phyloP scores from a whole-genome alignment of 2,113 vertebrate species.

The Leptobrachium ailaonicum region DNA sequence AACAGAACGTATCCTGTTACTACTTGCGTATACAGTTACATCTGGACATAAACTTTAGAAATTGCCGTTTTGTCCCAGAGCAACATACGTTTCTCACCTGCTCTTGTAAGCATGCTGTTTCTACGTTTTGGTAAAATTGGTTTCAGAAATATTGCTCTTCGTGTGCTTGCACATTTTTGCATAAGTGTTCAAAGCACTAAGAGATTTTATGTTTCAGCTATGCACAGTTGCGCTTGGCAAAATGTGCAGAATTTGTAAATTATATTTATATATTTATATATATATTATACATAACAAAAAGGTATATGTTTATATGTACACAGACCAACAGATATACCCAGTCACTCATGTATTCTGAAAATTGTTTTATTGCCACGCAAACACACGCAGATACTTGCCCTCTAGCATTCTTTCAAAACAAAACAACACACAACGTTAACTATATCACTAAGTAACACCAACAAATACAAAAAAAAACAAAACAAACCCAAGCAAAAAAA shows the following conservation, averaged over 20 bases:
- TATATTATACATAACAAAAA: conserved; percentile 54
- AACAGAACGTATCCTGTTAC: conserved; percentile 47
- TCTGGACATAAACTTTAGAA: too few relatives aligned
- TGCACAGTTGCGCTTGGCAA: conserved; percentile 54
- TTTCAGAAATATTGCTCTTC: conserved; percentile 63
- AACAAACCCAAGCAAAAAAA: too few relatives aligned
- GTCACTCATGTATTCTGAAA: conserved; percentile 61
- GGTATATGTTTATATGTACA: conserved; percentile 37
- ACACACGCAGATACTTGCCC: conserved; percentile 66
- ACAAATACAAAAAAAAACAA: conserved; percentile 52
- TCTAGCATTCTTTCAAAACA: conserved; percentile 72
- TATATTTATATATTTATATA: conserved; percentile 50
- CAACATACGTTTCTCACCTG: conserved; percentile 53
- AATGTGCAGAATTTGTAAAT: conserved; percentile 56
- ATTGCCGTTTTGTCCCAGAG: conserved; percentile 47
- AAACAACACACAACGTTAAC: conserved; percentile 73
- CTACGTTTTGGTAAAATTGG: conserved; percentile 48
- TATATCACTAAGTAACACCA: conserved; percentile 68
- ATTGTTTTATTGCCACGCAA: conserved; percentile 55
- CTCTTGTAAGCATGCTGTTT: conserved; percentile 58
- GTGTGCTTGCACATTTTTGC: conserved; percentile 58
- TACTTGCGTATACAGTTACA: conserved; percentile 52
- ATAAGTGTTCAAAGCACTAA: conserved; percentile 58
- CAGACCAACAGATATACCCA: conserved; percentile 68
- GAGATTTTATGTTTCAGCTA: conserved; percentile 51